Percentiles rank a stretch among this genome's conserved stretches.
These are phyloP conservation scores for Myiotriccus ornatus DNA, from an alignment of 2,797 vertebrate species.

Conservation along the genomic window DNA sequence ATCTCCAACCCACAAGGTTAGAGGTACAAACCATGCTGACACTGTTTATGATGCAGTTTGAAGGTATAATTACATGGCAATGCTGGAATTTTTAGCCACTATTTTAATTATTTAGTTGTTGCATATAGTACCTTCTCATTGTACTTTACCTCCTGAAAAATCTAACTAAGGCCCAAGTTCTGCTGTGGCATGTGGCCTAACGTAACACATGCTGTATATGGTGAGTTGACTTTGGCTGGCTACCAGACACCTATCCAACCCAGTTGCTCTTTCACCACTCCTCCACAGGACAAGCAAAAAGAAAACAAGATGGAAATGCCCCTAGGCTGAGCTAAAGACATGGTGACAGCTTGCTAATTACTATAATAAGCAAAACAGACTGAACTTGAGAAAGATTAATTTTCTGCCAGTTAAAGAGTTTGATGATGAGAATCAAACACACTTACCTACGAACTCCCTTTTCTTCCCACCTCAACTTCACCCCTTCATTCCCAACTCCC, in stretches of 20 bases:
- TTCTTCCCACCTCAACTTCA: not conserved
- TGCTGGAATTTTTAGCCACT: not conserved
- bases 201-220: not conserved
- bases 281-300: not conserved
- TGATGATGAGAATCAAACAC: not conserved
- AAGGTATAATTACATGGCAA: not conserved
- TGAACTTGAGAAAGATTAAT: not conserved
- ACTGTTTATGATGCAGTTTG: not conserved
- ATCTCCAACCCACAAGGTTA: not conserved
- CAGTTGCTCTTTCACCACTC: not conserved
- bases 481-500: not conserved
- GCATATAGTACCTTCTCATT: not conserved
- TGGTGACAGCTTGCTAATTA: not conserved
- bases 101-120: not conserved
- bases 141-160: not conserved
- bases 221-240: not conserved
- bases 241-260: not conserved
- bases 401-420: not conserved
- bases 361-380: not conserved
- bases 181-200: not conserved
- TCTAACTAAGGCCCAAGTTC: not conserved
- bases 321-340: not conserved
- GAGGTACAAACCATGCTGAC: not conserved
- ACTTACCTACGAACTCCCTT: not conserved
- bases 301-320: not conserved